Evolutionary conservation across 2,888 invertebrate genomes (phyloP).

Genomic region (Camptogramma bilineatum): DNA sequence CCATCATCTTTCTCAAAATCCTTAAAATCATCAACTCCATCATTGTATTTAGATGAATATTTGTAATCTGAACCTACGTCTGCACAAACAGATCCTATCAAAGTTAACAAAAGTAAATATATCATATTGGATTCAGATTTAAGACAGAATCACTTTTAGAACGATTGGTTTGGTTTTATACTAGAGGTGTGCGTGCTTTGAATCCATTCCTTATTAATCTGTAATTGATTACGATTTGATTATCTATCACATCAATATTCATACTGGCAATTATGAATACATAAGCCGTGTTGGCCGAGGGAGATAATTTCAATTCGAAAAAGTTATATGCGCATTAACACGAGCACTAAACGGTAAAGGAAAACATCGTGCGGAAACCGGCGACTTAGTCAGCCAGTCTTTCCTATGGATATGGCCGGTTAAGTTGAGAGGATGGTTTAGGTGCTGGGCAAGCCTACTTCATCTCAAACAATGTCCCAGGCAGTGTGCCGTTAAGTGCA

Average conservation of each 20-base stretch:
- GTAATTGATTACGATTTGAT: neutral
- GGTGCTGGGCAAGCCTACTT: too few species aligned
- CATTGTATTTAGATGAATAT: slow-evolving; percentile 21
- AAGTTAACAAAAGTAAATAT: slow-evolving; percentile 3
- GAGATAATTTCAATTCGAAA: too few species aligned
- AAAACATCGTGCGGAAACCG: too few species aligned
- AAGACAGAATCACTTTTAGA: neutral
- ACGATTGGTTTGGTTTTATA: slow-evolving; percentile 23
- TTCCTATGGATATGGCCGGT: too few species aligned
- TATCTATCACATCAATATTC: neutral
- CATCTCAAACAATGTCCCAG: too few species aligned
- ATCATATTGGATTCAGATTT: slow-evolving; percentile 13
- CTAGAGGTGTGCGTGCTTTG: slow-evolving; percentile 1
- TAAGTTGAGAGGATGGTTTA: too few species aligned
- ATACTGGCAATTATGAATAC: neutral
- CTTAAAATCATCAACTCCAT: slow-evolving; percentile 9
- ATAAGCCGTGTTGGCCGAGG: too few species aligned
- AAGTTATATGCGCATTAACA: too few species aligned
- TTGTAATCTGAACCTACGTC: slow-evolving; percentile 6
- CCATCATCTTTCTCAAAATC: slow-evolving; percentile 9
- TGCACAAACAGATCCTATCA: neutral
- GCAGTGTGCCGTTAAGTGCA: too few species aligned
- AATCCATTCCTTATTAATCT: neutral
- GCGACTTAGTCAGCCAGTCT: too few species aligned
- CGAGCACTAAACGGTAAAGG: too few species aligned